Evolutionary conservation across 2,888 invertebrate genomes (phyloP), one percentile per base, ranked within the genome.

Genomic region (Limenitis arthemis): DNA sequence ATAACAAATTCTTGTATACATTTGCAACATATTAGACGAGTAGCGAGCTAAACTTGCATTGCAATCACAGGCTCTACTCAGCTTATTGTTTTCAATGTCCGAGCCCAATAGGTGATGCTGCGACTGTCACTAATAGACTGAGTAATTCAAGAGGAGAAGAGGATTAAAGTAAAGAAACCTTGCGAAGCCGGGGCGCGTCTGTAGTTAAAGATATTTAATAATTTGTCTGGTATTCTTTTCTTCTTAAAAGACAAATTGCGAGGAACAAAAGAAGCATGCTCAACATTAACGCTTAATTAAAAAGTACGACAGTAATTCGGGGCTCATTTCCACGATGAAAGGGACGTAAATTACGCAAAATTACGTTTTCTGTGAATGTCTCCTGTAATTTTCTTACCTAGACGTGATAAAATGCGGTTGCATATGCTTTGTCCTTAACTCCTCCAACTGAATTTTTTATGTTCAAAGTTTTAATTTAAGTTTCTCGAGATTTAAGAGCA

Each of bases 281-380:
- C 47, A 47, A 52, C 55, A 55, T 58, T 54, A 53, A 29, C 47
- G 43, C 47, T 34, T 59, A 58, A 59, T 58, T 59, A 59, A 58
- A 58, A 59, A 58, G 51, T 58, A 58, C 50, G 46, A 54, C 36
- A 49, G 58, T 54, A 53, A 55, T 58, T 58, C 48, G 43, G 43
- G 49, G 42, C 51, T 53, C 52, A 51, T 60, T 51, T 58, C 48
- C 50, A 33, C 52, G 46, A 49, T 51, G 53, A 54, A 54, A 58
- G 41, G 53, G 52, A 60, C 49, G 53, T 49, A 53, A 56, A 55
- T 56, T 44, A 49, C 41, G 34, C 37, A 43, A 46, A 47, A 36
- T 20, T 50, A 50, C 43, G 44, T 47, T 49, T 49, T 52, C 47
- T 41, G 29, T 28, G 46, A 52, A 55, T 49, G 40, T 47, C 49